Evolutionary conservation across 1,140 invertebrate species (phyloP).

Genomic region (Wasmannia auropunctata): DNA sequence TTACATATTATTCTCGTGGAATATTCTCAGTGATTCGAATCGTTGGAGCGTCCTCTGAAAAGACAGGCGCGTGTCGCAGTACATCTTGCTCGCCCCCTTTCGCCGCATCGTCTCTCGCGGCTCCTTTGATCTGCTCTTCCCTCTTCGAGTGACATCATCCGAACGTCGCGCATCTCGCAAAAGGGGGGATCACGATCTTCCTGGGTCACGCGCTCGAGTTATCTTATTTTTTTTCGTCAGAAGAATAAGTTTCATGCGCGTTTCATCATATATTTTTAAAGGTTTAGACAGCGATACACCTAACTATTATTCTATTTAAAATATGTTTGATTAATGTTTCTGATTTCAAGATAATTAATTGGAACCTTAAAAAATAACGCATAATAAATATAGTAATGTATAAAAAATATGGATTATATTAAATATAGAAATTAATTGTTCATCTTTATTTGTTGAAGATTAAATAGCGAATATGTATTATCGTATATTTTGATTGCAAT

Average conservation of each 20-base stretch:
- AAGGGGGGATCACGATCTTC: slow-evolving; percentile 23
- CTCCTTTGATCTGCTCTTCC: slow-evolving; percentile 34
- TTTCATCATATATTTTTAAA: neutral
- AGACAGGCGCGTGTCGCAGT: neutral
- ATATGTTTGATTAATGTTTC: neutral
- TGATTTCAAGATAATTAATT: neutral
- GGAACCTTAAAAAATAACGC: too few species aligned
- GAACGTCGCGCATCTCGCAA: neutral
- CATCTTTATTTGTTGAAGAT: neutral
- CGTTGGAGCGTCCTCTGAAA: slow-evolving; percentile 6
- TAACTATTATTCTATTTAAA: neutral
- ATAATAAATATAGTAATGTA: neutral
- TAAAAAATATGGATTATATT: neutral
- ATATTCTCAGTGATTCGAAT: slow-evolving; percentile 24
- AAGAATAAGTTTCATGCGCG: neutral
- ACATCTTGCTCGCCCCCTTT: neutral
- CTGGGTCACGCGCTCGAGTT: neutral
- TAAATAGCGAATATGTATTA: neutral
- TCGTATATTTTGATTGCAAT: neutral
- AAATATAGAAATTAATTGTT: neutral
- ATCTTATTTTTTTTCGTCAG: slow-evolving; percentile 8
- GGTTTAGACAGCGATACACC: neutral
- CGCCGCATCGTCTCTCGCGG: neutral
- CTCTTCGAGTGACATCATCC: slow-evolving; percentile 19
- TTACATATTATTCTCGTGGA: slow-evolving; percentile 27